phyloP scores from a whole-genome alignment of 2,888 invertebrate genomes.

The Serripes groenlandicus region DNA sequence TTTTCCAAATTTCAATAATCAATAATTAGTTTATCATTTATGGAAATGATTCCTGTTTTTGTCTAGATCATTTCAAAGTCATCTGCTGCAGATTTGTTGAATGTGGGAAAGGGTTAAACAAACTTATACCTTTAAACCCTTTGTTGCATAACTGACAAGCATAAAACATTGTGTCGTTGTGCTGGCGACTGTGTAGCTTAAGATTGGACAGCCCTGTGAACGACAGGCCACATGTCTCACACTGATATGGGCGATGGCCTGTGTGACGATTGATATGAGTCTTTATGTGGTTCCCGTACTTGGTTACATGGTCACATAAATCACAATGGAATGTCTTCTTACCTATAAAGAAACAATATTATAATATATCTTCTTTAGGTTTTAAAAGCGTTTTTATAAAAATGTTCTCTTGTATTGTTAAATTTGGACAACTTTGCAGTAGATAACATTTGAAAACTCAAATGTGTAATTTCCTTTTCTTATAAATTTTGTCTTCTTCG shows the following conservation, averaged over 20 bases:
- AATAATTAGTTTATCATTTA: too few relatives aligned
- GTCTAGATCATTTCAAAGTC: too few relatives aligned
- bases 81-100: too few relatives aligned
- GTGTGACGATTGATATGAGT: conserved; percentile 39
- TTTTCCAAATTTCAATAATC: too few relatives aligned
- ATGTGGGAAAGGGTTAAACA: too few relatives aligned
- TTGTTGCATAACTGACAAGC: conserved; percentile 36
- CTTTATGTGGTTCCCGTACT: conserved; percentile 24
- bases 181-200: conserved; percentile 39
- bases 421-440: not conserved
- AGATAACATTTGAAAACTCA: not conserved
- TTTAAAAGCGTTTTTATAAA: not conserved
- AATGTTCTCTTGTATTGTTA: not conserved
- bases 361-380: not conserved
- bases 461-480: not conserved
- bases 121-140: conserved; percentile 48
- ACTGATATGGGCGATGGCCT: conserved; percentile 43
- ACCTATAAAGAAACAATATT: conserved; percentile 16
- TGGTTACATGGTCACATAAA: conserved; percentile 27
- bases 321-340: conserved; percentile 28
- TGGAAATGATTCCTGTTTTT: too few relatives aligned
- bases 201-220: conserved; percentile 47
- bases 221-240: conserved; percentile 50
- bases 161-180: conserved; percentile 19
- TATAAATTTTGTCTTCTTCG: too few relatives aligned